Evolutionary conservation across 2,888 invertebrate genomes (phyloP).

Genomic region (Eudemis profundana): DNA sequence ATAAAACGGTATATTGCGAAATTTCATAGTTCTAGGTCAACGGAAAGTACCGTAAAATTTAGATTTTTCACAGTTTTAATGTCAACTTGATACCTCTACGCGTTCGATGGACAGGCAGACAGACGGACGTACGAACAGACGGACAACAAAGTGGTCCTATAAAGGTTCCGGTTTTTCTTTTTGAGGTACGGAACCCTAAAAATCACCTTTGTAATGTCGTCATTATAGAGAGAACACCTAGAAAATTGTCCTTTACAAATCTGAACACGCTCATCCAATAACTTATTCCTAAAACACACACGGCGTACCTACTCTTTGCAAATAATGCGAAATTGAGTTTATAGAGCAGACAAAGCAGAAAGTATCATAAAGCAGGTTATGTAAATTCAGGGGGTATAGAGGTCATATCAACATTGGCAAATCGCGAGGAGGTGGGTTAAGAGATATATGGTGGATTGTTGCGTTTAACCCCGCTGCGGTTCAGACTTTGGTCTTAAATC

Average conservation of each 20-base stretch:
- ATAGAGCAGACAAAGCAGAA: conserved; percentile 39
- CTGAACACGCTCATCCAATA: conserved; percentile 18
- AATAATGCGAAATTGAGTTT: conserved; percentile 38
- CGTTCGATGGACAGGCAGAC: too few species aligned
- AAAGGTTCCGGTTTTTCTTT: too few species aligned
- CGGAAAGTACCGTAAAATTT: too few species aligned
- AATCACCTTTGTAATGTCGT: too few species aligned
- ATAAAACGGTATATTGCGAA: too few species aligned
- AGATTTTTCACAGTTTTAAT: too few species aligned
- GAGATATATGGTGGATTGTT: conserved; percentile 52
- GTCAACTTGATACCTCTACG: too few species aligned
- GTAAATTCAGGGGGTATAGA: conserved; percentile 72
- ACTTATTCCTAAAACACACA: conserved; percentile 23
- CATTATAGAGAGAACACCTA: not conserved
- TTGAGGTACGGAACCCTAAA: too few species aligned
- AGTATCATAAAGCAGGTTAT: conserved; percentile 67
- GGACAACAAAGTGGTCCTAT: too few species aligned
- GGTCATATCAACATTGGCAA: conserved; percentile 71
- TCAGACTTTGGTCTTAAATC: not conserved
- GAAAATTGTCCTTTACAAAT: conserved; percentile 2
- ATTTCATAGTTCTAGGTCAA: too few species aligned
- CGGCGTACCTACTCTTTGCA: conserved; percentile 25
- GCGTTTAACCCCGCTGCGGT: not conserved
- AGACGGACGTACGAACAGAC: too few species aligned
- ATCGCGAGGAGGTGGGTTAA: conserved; percentile 65